Evolutionary conservation across 1,140 invertebrate genomes (phyloP).

Genomic region (Drosophila melanica): DNA sequence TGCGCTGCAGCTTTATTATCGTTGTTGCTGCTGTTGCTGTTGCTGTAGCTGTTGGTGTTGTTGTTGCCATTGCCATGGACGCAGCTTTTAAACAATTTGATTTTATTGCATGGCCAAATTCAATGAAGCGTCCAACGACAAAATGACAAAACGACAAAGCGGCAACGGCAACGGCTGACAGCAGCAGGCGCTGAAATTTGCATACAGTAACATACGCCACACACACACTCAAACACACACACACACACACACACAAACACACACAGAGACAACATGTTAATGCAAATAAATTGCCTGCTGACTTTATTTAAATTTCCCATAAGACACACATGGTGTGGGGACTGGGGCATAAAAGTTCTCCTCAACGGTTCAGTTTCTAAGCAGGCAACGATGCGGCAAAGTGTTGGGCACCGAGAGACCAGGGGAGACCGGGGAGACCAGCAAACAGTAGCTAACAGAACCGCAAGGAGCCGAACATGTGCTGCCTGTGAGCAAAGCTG

Average conservation of each 20-base stretch:
- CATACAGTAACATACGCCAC: conserved; percentile 65
- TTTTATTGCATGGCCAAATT: conserved; percentile 71
- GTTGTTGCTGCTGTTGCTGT: conserved; percentile 31
- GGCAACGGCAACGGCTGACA: conserved; percentile 53
- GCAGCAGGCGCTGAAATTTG: conserved; percentile 72
- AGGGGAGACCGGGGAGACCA: conserved; percentile 2
- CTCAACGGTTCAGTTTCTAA: conserved; percentile 32
- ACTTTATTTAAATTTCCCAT: conserved; percentile 83
- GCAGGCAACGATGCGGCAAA: conserved; percentile 59
- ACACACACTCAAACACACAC: conserved; percentile 40
- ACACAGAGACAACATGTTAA: conserved; percentile 71
- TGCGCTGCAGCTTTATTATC: conserved; percentile 10
- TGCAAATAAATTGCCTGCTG: conserved; percentile 83
- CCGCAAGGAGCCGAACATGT: conserved; percentile 61
- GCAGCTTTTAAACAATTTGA: conserved; percentile 75
- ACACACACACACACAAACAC: conserved; percentile 24
- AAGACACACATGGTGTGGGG: conserved; percentile 68
- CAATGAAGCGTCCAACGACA: conserved; percentile 73
- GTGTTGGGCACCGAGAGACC: conserved; percentile 48
- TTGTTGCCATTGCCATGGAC: conserved; percentile 52
- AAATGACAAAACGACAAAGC: conserved; percentile 52
- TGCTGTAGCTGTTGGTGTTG: conserved; percentile 32
- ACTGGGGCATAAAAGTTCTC: conserved; percentile 23
- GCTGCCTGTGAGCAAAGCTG: conserved; percentile 63
- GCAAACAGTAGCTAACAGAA: conserved; percentile 7